phyloP scores from a whole-genome alignment of 1,140 invertebrate genomes.

The Ptiloglossa arizonensis region DNA sequence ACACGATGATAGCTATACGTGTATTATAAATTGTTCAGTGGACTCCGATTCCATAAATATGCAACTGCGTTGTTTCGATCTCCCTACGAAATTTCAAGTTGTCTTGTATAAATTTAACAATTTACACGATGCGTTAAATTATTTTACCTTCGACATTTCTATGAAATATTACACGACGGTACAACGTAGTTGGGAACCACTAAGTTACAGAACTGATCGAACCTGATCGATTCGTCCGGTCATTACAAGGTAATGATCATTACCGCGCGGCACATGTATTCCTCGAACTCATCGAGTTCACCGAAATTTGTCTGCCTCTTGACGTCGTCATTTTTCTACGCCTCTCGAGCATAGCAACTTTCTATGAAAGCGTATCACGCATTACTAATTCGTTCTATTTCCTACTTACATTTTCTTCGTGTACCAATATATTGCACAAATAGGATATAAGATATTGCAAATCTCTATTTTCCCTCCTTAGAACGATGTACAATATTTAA shows the following conservation, averaged over 20 bases:
- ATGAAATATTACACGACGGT: neutral
- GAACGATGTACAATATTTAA: no score
- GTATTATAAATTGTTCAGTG: no score
- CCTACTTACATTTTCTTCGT: neutral
- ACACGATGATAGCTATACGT: no score
- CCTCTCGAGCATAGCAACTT: neutral
- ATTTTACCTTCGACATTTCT: no score
- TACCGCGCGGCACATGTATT: constrained; percentile 56
- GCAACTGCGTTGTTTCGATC: no score
- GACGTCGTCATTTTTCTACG: constrained; percentile 21
- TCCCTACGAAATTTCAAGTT: no score
- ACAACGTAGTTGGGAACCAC: constrained; percentile 28
- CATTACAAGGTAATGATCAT: constrained; percentile 69
- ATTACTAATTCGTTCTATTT: neutral
- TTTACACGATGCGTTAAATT: no score
- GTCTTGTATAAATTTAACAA: no score
- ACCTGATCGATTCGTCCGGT: constrained; percentile 61
- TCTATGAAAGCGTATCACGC: neutral
- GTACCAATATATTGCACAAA: neutral
- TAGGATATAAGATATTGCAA: no score
- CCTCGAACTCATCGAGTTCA: constrained; percentile 48
- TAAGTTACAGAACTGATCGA: constrained; percentile 47
- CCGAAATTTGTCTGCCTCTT: constrained; percentile 54
- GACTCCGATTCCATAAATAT: no score
- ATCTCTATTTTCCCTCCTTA: no score